phyloP scores from a whole-genome alignment of 23 tunicate genomes.

The Ciona savignyi region DNA sequence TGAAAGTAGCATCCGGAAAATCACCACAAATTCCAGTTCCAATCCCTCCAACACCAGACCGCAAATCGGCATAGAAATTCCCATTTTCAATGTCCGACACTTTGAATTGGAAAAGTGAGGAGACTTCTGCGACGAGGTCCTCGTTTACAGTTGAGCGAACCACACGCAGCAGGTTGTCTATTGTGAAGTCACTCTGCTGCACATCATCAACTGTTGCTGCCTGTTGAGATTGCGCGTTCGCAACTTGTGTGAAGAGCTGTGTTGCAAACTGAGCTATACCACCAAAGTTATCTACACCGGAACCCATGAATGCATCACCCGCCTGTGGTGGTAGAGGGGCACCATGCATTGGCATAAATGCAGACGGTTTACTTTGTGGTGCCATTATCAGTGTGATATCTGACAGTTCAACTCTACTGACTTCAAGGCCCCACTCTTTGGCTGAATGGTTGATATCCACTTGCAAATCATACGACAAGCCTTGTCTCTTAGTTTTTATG shows the following conservation, averaged over 20 bases:
- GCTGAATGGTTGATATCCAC: slow-evolving; percentile 51
- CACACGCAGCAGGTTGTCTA: background rate
- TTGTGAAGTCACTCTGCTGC: background rate
- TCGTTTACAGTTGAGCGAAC: background rate
- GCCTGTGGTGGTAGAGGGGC: slow-evolving; percentile 11
- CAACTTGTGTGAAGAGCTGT: slow-evolving; percentile 16
- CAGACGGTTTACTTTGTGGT: slow-evolving; percentile 32
- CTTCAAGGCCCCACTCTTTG: slow-evolving; percentile 73
- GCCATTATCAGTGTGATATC: slow-evolving; percentile 44
- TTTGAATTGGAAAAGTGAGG: slow-evolving; percentile 38
- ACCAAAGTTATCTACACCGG: slow-evolving; percentile 17
- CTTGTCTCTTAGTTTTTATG: slow-evolving; percentile 29
- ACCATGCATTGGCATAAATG: slow-evolving; percentile 52
- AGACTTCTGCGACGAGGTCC: slow-evolving; percentile 42
- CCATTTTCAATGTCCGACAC: slow-evolving; percentile 6
- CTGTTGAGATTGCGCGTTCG: background rate
- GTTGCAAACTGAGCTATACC: slow-evolving; percentile 30
- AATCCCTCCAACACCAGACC: slow-evolving; percentile 36
- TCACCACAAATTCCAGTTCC: slow-evolving; percentile 19
- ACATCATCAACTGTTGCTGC: background rate
- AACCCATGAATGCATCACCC: background rate
- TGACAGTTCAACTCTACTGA: slow-evolving; percentile 68
- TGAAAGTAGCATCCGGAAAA: slow-evolving; percentile 37
- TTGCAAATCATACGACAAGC: slow-evolving; percentile 55
- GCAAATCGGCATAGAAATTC: slow-evolving; percentile 35